A percentile compares a stretch with the other conserved stretches of the same genome.
Evolutionary conservation across 2,888 invertebrate species (phyloP).

Genomic region (Danaus chrysippus): DNA sequence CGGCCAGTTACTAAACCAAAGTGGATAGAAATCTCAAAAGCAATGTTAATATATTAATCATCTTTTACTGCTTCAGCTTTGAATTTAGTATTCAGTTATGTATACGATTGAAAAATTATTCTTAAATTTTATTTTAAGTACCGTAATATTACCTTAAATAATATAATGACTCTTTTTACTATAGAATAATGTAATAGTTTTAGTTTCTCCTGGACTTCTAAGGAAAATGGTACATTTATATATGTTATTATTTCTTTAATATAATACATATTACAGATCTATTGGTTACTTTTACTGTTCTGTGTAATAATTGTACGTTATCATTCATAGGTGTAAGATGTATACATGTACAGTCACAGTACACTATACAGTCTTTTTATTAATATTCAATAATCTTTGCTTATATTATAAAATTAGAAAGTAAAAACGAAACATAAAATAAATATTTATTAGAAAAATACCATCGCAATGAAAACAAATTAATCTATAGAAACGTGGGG

Average conservation of each 20-base stretch:
- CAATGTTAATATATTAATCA: not conserved
- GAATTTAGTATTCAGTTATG: not conserved
- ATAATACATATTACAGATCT: too few relatives aligned
- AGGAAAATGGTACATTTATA: too few relatives aligned
- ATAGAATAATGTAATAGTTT: too few relatives aligned
- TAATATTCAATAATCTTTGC: too few relatives aligned
- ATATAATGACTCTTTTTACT: not conserved
- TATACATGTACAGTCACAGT: too few relatives aligned
- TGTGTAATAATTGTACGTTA: too few relatives aligned
- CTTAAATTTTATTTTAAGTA: not conserved
- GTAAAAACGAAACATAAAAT: not conserved
- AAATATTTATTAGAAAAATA: conserved; percentile 9
- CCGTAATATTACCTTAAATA: not conserved
- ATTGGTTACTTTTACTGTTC: too few relatives aligned
- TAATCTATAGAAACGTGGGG: conserved; percentile 9
- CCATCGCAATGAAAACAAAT: conserved; percentile 12
- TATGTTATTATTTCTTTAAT: too few relatives aligned
- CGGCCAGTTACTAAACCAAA: not conserved
- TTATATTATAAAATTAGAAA: too few relatives aligned
- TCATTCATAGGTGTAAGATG: too few relatives aligned
- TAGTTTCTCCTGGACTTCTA: too few relatives aligned
- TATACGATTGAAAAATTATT: not conserved
- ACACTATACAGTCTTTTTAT: too few relatives aligned
- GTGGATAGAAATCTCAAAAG: not conserved
- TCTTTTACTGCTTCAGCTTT: not conserved